Evolutionary conservation across 2,888 invertebrate species (phyloP).

Genomic region (Drosophila diplacantha): DNA sequence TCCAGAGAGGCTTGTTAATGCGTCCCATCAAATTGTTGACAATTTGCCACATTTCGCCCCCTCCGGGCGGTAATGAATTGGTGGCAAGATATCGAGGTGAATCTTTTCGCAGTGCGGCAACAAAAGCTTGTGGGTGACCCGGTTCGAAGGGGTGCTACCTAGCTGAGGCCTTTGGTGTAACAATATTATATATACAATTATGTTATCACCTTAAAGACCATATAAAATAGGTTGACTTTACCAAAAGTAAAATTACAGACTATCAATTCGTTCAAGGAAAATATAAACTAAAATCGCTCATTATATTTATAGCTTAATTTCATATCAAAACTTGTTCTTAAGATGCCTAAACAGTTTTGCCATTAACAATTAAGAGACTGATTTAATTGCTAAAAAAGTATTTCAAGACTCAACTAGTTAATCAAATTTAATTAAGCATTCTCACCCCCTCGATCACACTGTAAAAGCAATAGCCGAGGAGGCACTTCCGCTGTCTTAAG

Average conservation of each 20-base stretch:
- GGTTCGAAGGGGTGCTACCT: not conserved
- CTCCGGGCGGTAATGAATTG: not conserved
- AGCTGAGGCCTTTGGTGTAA: not conserved
- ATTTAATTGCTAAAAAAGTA: not conserved
- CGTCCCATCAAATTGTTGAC: slow-evolving; percentile 35
- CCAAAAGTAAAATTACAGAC: not conserved
- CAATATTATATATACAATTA: not conserved
- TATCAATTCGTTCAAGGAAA: not conserved
- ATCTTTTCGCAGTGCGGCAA: slow-evolving; percentile 3
- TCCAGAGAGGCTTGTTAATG: slow-evolving; percentile 27
- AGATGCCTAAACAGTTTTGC: not conserved
- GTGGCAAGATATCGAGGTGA: slow-evolving; percentile 19
- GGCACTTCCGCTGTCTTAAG: not conserved
- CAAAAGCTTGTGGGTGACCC: not conserved
- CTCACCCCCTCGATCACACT: not conserved
- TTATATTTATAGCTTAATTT: not conserved
- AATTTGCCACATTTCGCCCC: slow-evolving; percentile 27
- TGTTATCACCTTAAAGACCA: too few species aligned
- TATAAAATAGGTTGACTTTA: not conserved
- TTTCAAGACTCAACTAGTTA: not conserved
- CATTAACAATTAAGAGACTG: too few species aligned
- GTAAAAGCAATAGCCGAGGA: not conserved
- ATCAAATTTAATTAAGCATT: not conserved
- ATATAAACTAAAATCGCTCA: not conserved
- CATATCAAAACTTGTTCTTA: not conserved